Evolutionary conservation across 2,113 vertebrate genomes (phyloP).

Genomic region (Platichthys stellatus): DNA sequence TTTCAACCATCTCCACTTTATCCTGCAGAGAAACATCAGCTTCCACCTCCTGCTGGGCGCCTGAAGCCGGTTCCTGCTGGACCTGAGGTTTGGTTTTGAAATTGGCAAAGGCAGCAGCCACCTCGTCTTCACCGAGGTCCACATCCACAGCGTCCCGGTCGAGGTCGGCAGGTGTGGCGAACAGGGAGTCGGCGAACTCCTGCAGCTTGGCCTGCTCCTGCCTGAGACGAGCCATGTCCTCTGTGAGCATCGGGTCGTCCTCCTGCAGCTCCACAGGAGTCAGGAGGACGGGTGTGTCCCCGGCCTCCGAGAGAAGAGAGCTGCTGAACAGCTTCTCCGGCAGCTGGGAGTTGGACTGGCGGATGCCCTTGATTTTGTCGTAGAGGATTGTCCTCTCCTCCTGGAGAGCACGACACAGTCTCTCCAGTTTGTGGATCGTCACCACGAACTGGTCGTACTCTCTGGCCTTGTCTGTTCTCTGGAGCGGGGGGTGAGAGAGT

Average conservation of each 20-base stretch:
- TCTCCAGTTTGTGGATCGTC: constrained; percentile 95
- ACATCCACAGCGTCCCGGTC: background rate
- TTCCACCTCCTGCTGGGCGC: constrained; percentile 9
- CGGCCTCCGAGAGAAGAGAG: constrained; percentile 12
- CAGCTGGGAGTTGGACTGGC: constrained; percentile 43
- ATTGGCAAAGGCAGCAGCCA: constrained; percentile 40
- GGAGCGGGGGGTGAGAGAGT: background rate
- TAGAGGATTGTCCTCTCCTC: constrained; percentile 93
- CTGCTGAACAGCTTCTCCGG: background rate
- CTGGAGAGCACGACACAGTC: constrained; percentile 91
- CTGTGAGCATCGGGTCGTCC: constrained; percentile 61
- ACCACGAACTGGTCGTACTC: constrained; percentile 91
- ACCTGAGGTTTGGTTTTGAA: constrained; percentile 35
- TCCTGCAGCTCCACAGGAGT: constrained; percentile 57
- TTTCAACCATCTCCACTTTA: constrained; percentile 14
- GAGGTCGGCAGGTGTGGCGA: constrained; percentile 46
- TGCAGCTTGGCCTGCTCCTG: constrained; percentile 81
- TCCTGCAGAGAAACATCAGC: background rate
- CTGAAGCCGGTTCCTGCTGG: constrained; percentile 8
- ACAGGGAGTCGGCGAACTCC: constrained; percentile 84
- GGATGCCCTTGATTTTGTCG: constrained; percentile 90
- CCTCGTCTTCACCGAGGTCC: constrained; percentile 52
- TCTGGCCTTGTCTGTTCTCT: constrained; percentile 82
- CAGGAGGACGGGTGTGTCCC: constrained; percentile 34
- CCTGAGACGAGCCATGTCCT: constrained; percentile 68